These are phyloP conservation scores for Tragelaphus scriptus DNA, from an alignment of 2,113 vertebrate genomes.

Conservation along the genomic window DNA sequence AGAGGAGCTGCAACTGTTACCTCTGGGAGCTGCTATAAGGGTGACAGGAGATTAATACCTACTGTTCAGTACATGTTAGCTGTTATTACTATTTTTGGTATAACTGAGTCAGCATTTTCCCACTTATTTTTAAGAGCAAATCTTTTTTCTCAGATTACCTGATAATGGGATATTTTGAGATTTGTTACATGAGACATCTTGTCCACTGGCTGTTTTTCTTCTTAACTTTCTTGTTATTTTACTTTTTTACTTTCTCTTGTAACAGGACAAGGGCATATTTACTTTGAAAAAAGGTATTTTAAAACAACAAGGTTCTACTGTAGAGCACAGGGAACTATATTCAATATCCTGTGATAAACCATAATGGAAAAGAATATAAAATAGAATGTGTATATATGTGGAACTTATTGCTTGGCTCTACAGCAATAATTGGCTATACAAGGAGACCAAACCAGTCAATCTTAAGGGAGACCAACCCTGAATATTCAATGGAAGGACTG, in stretches of 20 bases:
- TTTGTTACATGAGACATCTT: background rate
- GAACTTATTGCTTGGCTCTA: background rate
- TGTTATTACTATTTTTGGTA: background rate
- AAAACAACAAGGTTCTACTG: background rate
- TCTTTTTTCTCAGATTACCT: background rate
- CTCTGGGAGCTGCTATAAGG: background rate
- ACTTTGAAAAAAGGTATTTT: slow-evolving; percentile 6
- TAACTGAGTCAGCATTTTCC: background rate
- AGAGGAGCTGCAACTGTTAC: background rate
- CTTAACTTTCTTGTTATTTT: background rate
- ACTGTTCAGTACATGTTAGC: background rate
- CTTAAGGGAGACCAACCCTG: background rate
- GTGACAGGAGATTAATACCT: background rate
- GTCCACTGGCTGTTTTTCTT: background rate
- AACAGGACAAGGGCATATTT: background rate
- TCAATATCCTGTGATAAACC: background rate
- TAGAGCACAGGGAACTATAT: background rate
- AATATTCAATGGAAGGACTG: background rate
- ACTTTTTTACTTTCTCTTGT: background rate
- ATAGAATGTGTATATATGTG: background rate
- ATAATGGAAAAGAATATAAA: background rate
- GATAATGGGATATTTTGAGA: background rate
- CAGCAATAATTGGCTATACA: background rate
- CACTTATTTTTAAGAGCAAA: slow-evolving; percentile 1
- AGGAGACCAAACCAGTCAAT: background rate